Percentiles rank a stretch among this genome's conserved stretches.
phyloP scores from a whole-genome alignment of 1,140 invertebrate species.

The Aricia agestis region DNA sequence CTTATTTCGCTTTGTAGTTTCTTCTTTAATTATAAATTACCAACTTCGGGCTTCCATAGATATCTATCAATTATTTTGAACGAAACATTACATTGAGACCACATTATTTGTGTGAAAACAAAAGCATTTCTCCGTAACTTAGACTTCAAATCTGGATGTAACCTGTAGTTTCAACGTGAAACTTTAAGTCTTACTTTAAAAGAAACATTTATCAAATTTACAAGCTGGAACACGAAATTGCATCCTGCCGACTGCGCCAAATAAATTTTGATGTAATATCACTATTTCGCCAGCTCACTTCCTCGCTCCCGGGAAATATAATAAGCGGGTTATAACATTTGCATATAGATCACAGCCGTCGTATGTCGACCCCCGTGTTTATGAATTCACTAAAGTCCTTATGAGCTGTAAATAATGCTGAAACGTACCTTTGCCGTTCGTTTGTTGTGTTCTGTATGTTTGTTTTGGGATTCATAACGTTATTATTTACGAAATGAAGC shows the following conservation, averaged over 20 bases:
- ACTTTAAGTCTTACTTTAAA: not conserved
- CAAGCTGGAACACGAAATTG: slow-evolving; percentile 25
- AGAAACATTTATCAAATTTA: slow-evolving; percentile 10
- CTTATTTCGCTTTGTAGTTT: not conserved
- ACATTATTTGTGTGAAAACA: not conserved
- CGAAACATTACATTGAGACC: not conserved
- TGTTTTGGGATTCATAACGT: not conserved
- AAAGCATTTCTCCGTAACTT: not conserved
- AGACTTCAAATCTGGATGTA: not conserved
- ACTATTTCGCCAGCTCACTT: slow-evolving; percentile 52
- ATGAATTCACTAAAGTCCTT: slow-evolving; percentile 36
- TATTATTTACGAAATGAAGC: not conserved
- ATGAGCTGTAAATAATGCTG: slow-evolving; percentile 34
- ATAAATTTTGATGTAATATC: slow-evolving; percentile 53
- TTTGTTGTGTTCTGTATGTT: slow-evolving; percentile 20
- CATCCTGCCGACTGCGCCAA: slow-evolving; percentile 28
- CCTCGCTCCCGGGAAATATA: slow-evolving; percentile 58
- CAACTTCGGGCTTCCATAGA: not conserved
- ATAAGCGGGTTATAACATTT: slow-evolving; percentile 72
- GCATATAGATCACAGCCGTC: slow-evolving; percentile 67
- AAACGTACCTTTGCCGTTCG: slow-evolving; percentile 4
- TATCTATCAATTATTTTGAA: not conserved
- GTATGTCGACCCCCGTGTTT: slow-evolving; percentile 36
- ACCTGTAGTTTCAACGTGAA: not conserved
- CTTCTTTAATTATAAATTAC: not conserved